phyloP scores from a whole-genome alignment of 92 coral and sea anemone species.

The Zoanthus solanderi region DNA sequence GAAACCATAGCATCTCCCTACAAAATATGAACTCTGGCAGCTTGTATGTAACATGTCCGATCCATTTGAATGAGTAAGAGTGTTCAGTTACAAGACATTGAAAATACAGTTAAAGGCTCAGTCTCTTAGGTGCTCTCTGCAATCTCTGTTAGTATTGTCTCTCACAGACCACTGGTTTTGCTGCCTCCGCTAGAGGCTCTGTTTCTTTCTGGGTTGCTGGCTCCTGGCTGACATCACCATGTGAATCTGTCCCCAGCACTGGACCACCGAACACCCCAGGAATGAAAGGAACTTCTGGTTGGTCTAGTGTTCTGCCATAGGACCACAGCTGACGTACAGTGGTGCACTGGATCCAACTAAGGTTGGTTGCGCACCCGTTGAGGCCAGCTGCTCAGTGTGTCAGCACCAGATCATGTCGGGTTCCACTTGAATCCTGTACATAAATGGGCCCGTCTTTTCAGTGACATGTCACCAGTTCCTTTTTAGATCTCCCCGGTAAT shows the following conservation, averaged over 20 bases:
- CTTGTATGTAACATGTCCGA: background rate
- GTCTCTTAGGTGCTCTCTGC: background rate
- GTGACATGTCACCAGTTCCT: background rate
- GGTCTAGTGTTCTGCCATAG: background rate
- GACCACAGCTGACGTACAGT: background rate
- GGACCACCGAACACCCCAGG: background rate
- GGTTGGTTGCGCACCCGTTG: background rate
- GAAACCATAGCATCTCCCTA: background rate
- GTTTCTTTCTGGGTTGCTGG: background rate
- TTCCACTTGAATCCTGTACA: conserved; percentile 17
- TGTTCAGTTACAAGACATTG: background rate
- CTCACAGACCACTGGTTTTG: background rate
- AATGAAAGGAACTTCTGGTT: background rate
- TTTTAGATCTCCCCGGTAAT: background rate
- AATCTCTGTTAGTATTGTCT: background rate
- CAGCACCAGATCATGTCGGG: conserved; percentile 5
- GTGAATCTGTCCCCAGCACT: background rate
- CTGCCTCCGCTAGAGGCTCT: background rate
- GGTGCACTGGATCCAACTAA: background rate
- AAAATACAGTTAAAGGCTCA: background rate
- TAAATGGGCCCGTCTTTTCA: conserved; percentile 11
- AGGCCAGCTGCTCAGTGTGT: background rate
- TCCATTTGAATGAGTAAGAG: background rate
- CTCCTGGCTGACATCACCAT: background rate
- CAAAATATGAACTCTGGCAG: background rate